Evolutionary conservation across 2,797 vertebrate species (phyloP).

Genomic region (Chelon labrosus): DNA sequence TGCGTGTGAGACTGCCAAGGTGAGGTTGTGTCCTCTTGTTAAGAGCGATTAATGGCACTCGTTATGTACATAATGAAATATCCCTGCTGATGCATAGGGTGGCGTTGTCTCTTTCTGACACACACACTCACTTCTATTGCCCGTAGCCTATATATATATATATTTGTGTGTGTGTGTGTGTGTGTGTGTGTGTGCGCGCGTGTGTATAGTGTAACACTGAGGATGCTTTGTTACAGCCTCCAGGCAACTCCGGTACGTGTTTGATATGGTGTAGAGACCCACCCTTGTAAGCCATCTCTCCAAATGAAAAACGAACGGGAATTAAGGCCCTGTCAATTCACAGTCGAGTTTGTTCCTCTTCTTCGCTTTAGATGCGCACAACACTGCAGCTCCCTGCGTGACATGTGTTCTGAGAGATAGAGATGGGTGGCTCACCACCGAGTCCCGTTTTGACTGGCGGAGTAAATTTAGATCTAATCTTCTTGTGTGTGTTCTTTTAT

Average conservation of each 20-base stretch:
- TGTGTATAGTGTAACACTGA: constrained; percentile 38
- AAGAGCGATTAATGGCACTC: constrained; percentile 88
- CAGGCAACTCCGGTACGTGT: constrained; percentile 69
- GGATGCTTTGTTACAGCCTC: constrained; percentile 69
- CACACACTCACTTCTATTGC: constrained; percentile 21
- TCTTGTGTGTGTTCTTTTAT: constrained; percentile 82
- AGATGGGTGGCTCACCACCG: constrained; percentile 72
- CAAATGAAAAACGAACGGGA: constrained; percentile 71
- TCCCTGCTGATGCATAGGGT: constrained; percentile 83
- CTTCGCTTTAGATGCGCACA: constrained; percentile 59
- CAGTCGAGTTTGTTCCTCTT: constrained; percentile 60
- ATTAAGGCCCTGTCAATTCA: constrained; percentile 72
- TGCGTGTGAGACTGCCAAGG: constrained; percentile 83
- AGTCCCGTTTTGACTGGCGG: constrained; percentile 85
- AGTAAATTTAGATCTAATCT: constrained; percentile 83
- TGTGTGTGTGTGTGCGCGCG: constrained; percentile 19
- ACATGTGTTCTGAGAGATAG: constrained; percentile 74
- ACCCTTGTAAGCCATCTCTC: constrained; percentile 53
- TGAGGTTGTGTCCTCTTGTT: constrained; percentile 89
- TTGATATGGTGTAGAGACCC: constrained; percentile 67
- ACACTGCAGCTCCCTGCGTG: constrained; percentile 64
- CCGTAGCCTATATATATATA: neutral
- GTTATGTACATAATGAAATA: constrained; percentile 89
- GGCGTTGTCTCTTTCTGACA: constrained; percentile 66
- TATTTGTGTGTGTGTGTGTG: constrained; percentile 11